phyloP scores from a whole-genome alignment of 2,888 invertebrate species.

The Didymodactylos carnosus region DNA sequence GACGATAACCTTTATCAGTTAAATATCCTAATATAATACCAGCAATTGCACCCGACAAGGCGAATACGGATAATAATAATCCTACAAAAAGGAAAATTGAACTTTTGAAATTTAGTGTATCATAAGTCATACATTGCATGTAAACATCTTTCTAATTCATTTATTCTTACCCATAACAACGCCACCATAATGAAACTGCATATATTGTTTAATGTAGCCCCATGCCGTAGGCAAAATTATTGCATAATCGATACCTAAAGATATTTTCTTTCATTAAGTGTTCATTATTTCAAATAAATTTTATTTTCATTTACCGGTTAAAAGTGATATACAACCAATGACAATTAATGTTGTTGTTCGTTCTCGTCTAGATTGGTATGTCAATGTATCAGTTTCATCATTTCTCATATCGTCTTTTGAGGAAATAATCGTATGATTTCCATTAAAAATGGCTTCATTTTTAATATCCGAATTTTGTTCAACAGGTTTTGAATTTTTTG shows the following conservation, averaged over 20 bases:
- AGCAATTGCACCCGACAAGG: constrained; percentile 30
- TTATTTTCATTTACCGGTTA: not conserved
- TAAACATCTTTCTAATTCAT: no score
- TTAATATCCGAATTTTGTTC: not conserved
- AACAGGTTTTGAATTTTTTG: not conserved
- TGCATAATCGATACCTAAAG: constrained; percentile 35
- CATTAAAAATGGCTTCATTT: no score
- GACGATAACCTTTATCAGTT: constrained; percentile 28
- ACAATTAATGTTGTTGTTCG: not conserved
- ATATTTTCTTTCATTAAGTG: not conserved
- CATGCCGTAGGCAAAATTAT: constrained; percentile 37
- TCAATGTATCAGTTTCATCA: no score
- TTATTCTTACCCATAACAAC: not conserved
- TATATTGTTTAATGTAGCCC: constrained; percentile 18
- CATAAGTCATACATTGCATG: no score
- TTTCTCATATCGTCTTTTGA: not conserved
- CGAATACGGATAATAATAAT: constrained; percentile 33
- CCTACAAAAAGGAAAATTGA: no score
- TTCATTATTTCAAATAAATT: no score
- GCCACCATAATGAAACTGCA: not conserved
- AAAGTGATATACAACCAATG: not conserved
- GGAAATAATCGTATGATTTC: not conserved
- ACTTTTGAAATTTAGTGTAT: no score
- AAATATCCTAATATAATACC: constrained; percentile 17
- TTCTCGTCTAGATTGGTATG: not conserved